Base-by-base conservation (phyloP, 2,113 vertebrate species). In the Hemiscyllium ocellatum region DNA sequence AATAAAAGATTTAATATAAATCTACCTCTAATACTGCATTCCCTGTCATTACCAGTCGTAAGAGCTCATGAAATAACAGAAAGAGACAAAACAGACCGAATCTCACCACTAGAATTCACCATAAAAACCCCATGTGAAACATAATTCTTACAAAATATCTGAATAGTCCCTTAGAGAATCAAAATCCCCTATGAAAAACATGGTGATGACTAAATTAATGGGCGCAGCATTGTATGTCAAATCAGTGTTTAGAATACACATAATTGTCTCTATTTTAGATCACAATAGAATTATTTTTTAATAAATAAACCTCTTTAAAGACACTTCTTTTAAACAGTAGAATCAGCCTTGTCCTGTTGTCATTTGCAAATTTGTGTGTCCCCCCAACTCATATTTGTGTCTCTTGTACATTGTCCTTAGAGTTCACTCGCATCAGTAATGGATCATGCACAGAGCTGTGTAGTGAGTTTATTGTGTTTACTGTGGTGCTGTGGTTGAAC, bases 391-490 rank as follows among this genome's bases (percentile, higher is more conserved):
- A 99, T 97, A 99, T 99, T 96, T 99, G 99, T 98, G 99, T 99
- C 98, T 99, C 99, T 98, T 99, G 99, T 97, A 99, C 99, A 98
- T 99, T 99, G 99, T 99, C 99, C 98, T 99, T 99, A 50, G 99
- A 99, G 98, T 98, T 99, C 97, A 99, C 99, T 98, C 99, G 98
- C 97, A 99, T 99, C 98, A 99, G 98, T 98, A 99, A 99, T 98
- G 99, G 99, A 99, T 99, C 99, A 98, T 99, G 99, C 98, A 98
- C 99, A 96, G 99, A 99, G 98, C 98, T 99, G 98, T 99, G 99
- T 98, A 99, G 99, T 98, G 99, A 99, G 97, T 99, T 99, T 97
- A 99, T 99, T 97, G 99, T 98, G 97, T 98, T 99, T 97, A 99
- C 98, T 97, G 98, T 98, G 96, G 98, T 98, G 96, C 98, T 98